Base-by-base conservation (phyloP, 2,888 invertebrate genomes). In the Lasioglossum vierecki region DNA sequence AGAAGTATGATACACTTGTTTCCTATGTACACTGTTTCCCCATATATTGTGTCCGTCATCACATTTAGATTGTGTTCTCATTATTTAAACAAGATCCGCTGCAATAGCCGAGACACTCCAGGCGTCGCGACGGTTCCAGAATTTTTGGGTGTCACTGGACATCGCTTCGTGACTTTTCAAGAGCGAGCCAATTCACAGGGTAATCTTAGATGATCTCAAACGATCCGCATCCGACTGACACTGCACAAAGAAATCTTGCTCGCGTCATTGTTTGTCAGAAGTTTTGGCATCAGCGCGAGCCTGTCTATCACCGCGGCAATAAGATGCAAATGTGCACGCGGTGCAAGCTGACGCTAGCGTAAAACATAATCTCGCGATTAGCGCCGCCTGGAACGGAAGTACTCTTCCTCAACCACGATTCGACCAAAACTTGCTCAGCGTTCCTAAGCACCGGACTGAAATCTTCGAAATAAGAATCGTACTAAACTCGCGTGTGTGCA, bases 311-410 rank as follows among this genome's bases (percentile, higher is more conserved):
- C 80, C 83, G 77, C 60, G 70, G 68, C 83, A 80, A 89, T 92
- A 88, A 91, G 86, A 91, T 92, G 91, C 86, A 89, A 90, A 91
- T 91, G 84, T 70, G 86, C 85, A 75, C 68, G 68, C 75, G 77
- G 84, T 44, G 79, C 82, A 85, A 80, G 82, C 84, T 86, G 89
- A 80, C 77, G 81, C 78, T 74, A 73, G 76, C 79, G 82, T 85
- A 84, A 84, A 86, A 83, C 82, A 79, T 82, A 89, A 85, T 85
- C 79, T 79, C 78, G 84, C 86, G 89, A 89, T 91, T 91, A 89
- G 85, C 86, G 88, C 86, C 85, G 86, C 86, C 85, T 90, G 89
- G 88, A 82, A 68, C 81, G 83, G 80, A 84, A 90, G 86, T 71
- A 79, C 78, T 46, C 46, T 84, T 76, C 66, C 82, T 49, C 49